Conservation (phyloP, 2,113 vertebrate genomes). For the Cyprinodon variegatus region DNA sequence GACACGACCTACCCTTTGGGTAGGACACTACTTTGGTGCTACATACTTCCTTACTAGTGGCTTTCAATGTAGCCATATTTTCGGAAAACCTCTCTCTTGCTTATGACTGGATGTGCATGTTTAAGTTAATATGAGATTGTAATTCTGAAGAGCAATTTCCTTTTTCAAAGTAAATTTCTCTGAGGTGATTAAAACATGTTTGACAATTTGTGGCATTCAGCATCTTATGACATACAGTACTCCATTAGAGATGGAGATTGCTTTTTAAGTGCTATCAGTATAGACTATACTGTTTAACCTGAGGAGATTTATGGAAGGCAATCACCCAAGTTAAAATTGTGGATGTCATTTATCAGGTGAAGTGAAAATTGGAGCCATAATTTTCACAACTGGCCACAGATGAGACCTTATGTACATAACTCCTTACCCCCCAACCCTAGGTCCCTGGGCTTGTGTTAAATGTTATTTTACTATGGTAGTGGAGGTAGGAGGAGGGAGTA, state of each 20-base stretch:
- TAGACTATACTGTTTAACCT: conserved; percentile 72
- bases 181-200: conserved; percentile 25
- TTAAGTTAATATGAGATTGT: neutral
- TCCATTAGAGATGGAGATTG: conserved; percentile 74
- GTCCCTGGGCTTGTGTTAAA: conserved; percentile 69
- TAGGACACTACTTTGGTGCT: conserved; percentile 60
- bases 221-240: conserved; percentile 62
- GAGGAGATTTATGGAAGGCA: conserved; percentile 82
- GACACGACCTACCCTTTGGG: conserved; percentile 73
- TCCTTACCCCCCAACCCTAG: conserved; percentile 50
- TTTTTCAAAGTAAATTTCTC: conserved; percentile 34
- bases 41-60: conserved; percentile 41
- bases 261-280: conserved; percentile 77
- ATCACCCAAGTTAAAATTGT: conserved; percentile 79
- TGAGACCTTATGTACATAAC: conserved; percentile 77
- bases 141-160: conserved; percentile 19
- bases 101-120: neutral
- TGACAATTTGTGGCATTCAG: conserved; percentile 54
- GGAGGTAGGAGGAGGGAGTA: conserved; percentile 67
- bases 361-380: conserved; percentile 86
- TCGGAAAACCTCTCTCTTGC: conserved; percentile 1
- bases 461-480: conserved; percentile 63
- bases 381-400: conserved; percentile 80
- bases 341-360: conserved; percentile 81
- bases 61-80: conserved; percentile 21